Conservation (phyloP, 2,797 vertebrate species). For the Pangasius mekongensis region DNA sequence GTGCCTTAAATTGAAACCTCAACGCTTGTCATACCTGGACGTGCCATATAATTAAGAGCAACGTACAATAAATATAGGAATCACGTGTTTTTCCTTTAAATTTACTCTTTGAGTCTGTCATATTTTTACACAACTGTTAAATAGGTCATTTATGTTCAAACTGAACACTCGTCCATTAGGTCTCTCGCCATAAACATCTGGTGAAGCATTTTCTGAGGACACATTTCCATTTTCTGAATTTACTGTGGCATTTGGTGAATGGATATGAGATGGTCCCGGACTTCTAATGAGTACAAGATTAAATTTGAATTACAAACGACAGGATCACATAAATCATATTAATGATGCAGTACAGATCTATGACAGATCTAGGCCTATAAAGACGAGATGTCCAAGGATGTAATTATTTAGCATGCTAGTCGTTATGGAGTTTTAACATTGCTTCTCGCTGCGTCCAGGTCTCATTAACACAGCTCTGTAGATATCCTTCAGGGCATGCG, state of each 20-base stretch:
- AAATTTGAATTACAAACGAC: neutral
- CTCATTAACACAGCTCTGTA: neutral
- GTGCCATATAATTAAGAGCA: constrained; percentile 49
- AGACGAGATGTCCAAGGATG: neutral
- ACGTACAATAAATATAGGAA: constrained; percentile 55
- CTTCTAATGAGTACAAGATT: neutral
- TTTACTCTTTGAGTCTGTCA: constrained; percentile 45
- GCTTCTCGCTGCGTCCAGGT: neutral
- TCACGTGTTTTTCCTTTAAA: constrained; percentile 47
- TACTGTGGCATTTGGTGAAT: neutral
- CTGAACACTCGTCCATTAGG: neutral
- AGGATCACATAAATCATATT: neutral
- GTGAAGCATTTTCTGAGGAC: neutral
- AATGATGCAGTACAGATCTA: neutral
- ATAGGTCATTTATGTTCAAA: neutral
- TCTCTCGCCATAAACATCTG: neutral
- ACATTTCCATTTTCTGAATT: neutral
- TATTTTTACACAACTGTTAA: constrained; percentile 19
- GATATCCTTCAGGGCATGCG: neutral
- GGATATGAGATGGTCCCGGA: neutral
- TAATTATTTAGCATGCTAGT: neutral
- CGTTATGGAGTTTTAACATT: neutral
- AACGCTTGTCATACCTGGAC: constrained; percentile 78
- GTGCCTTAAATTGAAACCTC: constrained; percentile 90
- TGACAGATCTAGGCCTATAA: neutral